Evolutionary conservation across 2,113 vertebrate species (phyloP).

Genomic region (Carettochelys insculpta): DNA sequence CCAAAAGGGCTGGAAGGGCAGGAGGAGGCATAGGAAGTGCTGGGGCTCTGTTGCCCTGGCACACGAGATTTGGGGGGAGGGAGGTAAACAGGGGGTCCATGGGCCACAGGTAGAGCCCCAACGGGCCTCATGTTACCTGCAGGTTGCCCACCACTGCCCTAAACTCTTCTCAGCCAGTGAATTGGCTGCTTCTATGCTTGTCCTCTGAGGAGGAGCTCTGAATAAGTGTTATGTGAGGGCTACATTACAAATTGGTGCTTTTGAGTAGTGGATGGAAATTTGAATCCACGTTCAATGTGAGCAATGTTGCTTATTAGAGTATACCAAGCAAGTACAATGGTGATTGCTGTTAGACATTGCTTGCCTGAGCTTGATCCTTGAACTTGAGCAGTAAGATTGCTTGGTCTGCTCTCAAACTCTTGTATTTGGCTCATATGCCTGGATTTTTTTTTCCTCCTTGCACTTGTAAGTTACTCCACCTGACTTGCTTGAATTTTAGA

Average conservation of each 20-base stretch:
- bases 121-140: too few relatives aligned
- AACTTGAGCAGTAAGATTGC: not conserved
- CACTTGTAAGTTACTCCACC: not conserved
- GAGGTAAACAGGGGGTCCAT: too few relatives aligned
- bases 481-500: not conserved
- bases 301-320: not conserved
- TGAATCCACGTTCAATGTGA: not conserved
- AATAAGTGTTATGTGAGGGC: fast-evolving
- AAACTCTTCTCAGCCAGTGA: not conserved
- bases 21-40: too few relatives aligned
- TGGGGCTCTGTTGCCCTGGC: too few relatives aligned
- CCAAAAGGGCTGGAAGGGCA: too few relatives aligned
- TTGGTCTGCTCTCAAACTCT: not conserved
- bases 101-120: too few relatives aligned
- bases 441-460: not conserved
- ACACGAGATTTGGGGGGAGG: too few relatives aligned
- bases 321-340: not conserved
- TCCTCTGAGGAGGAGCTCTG: not conserved
- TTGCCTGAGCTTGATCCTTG: not conserved
- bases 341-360: not conserved
- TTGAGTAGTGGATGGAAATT: not conserved
- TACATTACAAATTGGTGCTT: not conserved
- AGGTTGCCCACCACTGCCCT: not conserved
- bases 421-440: not conserved
- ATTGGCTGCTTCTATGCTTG: not conserved